These are phyloP conservation scores for Manis javanica DNA, from an alignment of 2,797 vertebrate species.

Conservation along the genomic window DNA sequence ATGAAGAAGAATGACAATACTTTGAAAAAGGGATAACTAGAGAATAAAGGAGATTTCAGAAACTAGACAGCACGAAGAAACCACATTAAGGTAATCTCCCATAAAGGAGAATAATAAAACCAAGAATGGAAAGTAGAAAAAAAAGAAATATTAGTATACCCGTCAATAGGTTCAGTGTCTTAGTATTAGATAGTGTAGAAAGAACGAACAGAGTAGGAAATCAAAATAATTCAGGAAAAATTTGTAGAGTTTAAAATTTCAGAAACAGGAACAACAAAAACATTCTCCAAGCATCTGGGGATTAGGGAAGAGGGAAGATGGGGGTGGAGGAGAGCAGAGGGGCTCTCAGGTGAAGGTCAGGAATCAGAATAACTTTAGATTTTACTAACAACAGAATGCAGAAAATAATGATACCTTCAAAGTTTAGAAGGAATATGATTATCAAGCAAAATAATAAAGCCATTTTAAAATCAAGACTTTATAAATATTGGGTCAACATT, in stretches of 20 bases:
- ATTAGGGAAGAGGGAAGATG: background rate
- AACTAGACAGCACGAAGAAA: background rate
- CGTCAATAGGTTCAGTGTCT: background rate
- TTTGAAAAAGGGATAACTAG: background rate
- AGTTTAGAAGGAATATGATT: background rate
- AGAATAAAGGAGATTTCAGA: background rate
- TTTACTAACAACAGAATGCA: slow-evolving; percentile 9
- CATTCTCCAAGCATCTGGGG: background rate
- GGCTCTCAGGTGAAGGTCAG: slow-evolving; percentile 12
- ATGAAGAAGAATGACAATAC: background rate
- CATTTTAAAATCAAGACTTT: slow-evolving; percentile 24
- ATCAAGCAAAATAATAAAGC: slow-evolving; percentile 6
- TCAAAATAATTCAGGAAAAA: slow-evolving; percentile 33
- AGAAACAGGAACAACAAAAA: background rate
- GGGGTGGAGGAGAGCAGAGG: background rate
- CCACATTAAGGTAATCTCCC: background rate
- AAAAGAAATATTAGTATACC: background rate
- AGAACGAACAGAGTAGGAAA: background rate
- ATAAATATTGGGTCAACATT: background rate
- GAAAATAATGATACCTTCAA: background rate
- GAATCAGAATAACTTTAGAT: background rate
- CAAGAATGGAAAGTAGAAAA: background rate
- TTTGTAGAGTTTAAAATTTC: slow-evolving; percentile 30
- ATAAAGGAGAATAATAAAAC: background rate
- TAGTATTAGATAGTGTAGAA: slow-evolving; percentile 6